Conservation (phyloP, 2,113 vertebrate genomes). For the Hippocampus comes region DNA sequence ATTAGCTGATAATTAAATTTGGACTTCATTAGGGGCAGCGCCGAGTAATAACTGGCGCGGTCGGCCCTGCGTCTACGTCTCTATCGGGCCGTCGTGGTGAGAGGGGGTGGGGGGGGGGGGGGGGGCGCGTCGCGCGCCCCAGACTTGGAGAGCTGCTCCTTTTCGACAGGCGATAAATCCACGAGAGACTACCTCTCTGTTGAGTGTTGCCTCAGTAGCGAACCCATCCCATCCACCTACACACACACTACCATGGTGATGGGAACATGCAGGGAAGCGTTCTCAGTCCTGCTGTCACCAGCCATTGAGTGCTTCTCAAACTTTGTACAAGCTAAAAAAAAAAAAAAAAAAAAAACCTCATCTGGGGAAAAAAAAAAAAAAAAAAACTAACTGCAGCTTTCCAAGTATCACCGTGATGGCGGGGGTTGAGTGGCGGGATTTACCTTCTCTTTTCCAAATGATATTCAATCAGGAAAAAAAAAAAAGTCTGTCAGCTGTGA, state of each 20-base stretch:
- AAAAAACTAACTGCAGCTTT: too few species aligned
- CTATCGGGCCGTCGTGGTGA: constrained; percentile 65
- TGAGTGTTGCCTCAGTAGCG: constrained; percentile 33
- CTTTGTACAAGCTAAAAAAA: background rate
- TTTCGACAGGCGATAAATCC: constrained; percentile 48
- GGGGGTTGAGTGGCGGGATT: background rate
- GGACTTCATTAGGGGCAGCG: constrained; percentile 80
- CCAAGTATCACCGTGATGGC: background rate
- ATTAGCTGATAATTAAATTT: constrained; percentile 88
- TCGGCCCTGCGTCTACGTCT: constrained; percentile 83
- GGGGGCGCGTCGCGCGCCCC: too few species aligned
- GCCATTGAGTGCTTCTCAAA: background rate
- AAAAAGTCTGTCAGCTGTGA: constrained; percentile 9
- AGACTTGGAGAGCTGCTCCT: constrained; percentile 31
- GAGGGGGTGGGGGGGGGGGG: background rate
- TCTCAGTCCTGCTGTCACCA: constrained; percentile 32
- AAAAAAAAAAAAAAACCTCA: background rate
- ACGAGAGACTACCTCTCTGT: constrained; percentile 30
- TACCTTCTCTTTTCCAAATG: constrained; percentile 9
- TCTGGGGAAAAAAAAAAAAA: background rate
- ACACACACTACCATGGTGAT: constrained; percentile 55
- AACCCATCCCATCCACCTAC: constrained; percentile 24
- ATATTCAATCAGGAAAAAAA: constrained; percentile 2
- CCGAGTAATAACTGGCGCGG: constrained; percentile 74
- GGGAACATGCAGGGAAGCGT: constrained; percentile 56